These are phyloP conservation scores for Bombus waltoni DNA, from an alignment of 1,140 invertebrate species.

Conservation along the genomic window DNA sequence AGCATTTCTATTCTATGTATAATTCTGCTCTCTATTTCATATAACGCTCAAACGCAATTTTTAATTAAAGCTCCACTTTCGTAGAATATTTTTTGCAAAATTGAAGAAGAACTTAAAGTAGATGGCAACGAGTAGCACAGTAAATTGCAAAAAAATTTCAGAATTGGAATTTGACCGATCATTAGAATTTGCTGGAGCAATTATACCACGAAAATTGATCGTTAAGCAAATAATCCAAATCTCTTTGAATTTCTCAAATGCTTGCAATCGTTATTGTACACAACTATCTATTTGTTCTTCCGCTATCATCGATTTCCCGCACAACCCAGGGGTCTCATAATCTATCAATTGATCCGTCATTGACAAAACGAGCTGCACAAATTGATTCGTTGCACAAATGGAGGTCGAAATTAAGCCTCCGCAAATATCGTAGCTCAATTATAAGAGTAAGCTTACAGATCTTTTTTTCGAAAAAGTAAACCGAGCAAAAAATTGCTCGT, in stretches of 20 bases:
- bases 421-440: background rate
- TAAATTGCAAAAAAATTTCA: background rate
- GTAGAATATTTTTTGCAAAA: too few relatives aligned
- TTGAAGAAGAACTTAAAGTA: too few relatives aligned
- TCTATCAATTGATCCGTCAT: conserved; percentile 38
- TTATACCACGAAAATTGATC: background rate
- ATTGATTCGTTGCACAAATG: conserved; percentile 27
- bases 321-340: conserved; percentile 6
- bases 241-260: background rate
- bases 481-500: background rate
- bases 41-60: too few relatives aligned
- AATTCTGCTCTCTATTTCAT: too few relatives aligned
- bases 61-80: too few relatives aligned
- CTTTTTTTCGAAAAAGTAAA: background rate
- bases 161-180: background rate
- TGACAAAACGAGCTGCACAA: conserved; percentile 24
- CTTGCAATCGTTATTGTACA: background rate
- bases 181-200: background rate
- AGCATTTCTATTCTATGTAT: too few relatives aligned
- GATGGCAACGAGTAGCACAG: too few relatives aligned
- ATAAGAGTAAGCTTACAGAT: background rate
- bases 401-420: conserved; percentile 5
- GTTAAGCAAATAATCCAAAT: background rate
- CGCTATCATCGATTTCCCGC: conserved; percentile 1
- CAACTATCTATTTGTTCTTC: background rate